Evolutionary conservation across 2,888 invertebrate species (phyloP).

Genomic region (Fragum fragum): DNA sequence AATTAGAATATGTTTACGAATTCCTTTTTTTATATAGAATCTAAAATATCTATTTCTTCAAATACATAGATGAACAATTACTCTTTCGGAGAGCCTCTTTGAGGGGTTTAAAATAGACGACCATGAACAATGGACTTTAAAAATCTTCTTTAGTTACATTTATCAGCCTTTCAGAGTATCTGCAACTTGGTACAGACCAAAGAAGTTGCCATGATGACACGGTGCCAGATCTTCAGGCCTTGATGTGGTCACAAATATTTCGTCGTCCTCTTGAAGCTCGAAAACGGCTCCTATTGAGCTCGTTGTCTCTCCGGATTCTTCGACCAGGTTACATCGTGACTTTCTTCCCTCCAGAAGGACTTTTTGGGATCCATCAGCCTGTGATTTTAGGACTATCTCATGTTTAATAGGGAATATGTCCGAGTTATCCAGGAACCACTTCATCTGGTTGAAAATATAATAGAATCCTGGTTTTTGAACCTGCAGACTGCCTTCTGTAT

Average conservation of each 20-base stretch:
- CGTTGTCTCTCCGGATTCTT: conserved; percentile 7
- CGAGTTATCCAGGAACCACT: not conserved
- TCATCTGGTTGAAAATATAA: conserved; percentile 31
- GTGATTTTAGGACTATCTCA: not conserved
- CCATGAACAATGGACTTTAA: no score
- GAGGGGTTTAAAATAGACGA: no score
- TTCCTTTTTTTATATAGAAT: no score
- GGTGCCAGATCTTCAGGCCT: conserved; percentile 8
- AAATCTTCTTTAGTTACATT: no score
- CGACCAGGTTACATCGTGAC: conserved; percentile 16
- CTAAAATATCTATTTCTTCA: no score
- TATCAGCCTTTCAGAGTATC: not conserved
- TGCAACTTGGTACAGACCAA: conserved; percentile 26
- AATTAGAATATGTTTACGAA: no score
- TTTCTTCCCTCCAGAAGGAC: conserved; percentile 21
- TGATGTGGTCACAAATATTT: conserved; percentile 24
- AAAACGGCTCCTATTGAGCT: conserved; percentile 31
- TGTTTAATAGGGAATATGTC: not conserved
- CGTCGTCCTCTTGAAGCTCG: conserved; percentile 1
- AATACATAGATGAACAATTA: no score
- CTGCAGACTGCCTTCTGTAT: conserved; percentile 1
- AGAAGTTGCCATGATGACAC: conserved; percentile 24
- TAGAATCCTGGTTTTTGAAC: conserved; percentile 22
- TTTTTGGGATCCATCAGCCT: not conserved
- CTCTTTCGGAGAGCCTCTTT: no score